phyloP scores from a whole-genome alignment of 2,113 vertebrate species.

The Calidris pugnax region DNA sequence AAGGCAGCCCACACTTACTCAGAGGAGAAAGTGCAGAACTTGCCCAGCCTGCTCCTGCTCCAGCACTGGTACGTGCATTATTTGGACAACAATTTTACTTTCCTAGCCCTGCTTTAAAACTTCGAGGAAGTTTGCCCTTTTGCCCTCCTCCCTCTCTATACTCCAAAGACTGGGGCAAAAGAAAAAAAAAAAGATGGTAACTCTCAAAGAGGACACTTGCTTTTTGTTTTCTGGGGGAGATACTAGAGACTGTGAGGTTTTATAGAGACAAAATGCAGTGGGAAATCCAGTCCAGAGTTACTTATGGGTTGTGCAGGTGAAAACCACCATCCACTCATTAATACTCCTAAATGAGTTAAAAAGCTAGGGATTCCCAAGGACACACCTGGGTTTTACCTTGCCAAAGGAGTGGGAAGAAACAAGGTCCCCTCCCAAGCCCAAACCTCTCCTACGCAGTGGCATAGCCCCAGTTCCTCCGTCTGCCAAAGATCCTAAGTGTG shows the following conservation, averaged over 20 bases:
- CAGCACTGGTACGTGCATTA: background rate
- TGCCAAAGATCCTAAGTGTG: background rate
- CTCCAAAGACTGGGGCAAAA: background rate
- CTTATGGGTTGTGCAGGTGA: background rate
- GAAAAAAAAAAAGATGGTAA: background rate
- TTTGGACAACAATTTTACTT: background rate
- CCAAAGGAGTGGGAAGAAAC: constrained; percentile 58
- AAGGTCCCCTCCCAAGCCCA: constrained; percentile 57
- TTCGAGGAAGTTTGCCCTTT: constrained; percentile 5
- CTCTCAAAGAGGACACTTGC: background rate
- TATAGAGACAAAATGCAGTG: background rate
- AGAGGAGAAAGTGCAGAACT: constrained; percentile 1
- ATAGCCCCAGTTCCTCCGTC: background rate
- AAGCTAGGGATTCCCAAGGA: constrained; percentile 55
- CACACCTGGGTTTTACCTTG: constrained; percentile 48
- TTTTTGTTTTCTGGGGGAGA: background rate
- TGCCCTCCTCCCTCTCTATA: background rate
- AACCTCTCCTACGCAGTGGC: constrained; percentile 12
- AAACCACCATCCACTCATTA: constrained; percentile 18
- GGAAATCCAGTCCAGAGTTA: background rate
- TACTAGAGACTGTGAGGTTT: background rate
- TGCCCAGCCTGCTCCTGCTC: background rate
- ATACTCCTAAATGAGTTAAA: background rate
- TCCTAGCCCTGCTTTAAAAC: background rate
- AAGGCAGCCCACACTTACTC: background rate